phyloP scores from a whole-genome alignment of 1,140 invertebrate species.

The Atopsyche davidsoni region DNA sequence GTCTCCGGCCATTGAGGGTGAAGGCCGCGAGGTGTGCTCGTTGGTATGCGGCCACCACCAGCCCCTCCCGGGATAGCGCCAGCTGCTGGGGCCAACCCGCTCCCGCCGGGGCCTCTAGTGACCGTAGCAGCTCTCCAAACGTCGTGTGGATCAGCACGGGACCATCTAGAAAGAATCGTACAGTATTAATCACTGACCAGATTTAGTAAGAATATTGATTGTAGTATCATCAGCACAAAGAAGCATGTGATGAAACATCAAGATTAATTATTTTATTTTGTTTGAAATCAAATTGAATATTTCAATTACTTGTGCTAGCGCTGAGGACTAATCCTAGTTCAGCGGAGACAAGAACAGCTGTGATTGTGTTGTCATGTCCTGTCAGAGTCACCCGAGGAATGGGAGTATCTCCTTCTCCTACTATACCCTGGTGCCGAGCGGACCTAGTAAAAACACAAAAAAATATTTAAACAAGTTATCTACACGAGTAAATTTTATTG shows the following conservation, averaged over 20 bases:
- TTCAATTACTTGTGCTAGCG: slow-evolving; percentile 72
- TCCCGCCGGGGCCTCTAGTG: slow-evolving; percentile 72
- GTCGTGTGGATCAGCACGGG: slow-evolving; percentile 95
- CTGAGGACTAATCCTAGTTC: slow-evolving; percentile 97
- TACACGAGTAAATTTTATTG: too few relatives aligned
- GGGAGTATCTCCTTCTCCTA: slow-evolving; percentile 91
- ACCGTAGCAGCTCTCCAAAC: slow-evolving; percentile 94
- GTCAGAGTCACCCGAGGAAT: slow-evolving; percentile 94
- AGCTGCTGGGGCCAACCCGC: slow-evolving; percentile 86
- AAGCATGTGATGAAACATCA: not conserved
- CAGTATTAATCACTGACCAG: not conserved
- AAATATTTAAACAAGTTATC: too few relatives aligned
- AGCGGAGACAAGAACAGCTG: slow-evolving; percentile 92
- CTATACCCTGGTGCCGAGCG: slow-evolving; percentile 89
- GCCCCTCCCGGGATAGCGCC: slow-evolving; percentile 91
- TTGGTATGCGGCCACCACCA: slow-evolving; percentile 91
- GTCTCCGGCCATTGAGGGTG: slow-evolving; percentile 84
- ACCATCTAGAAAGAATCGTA: slow-evolving; percentile 60
- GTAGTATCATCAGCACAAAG: not conserved
- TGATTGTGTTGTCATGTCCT: slow-evolving; percentile 93
- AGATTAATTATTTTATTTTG: not conserved
- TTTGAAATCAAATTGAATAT: slow-evolving; percentile 23
- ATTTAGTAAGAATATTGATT: not conserved
- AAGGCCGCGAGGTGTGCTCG: slow-evolving; percentile 87
- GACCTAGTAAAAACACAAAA: slow-evolving; percentile 35